phyloP scores from a whole-genome alignment of 2,888 invertebrate species.

The Cosmopolites sordidus region DNA sequence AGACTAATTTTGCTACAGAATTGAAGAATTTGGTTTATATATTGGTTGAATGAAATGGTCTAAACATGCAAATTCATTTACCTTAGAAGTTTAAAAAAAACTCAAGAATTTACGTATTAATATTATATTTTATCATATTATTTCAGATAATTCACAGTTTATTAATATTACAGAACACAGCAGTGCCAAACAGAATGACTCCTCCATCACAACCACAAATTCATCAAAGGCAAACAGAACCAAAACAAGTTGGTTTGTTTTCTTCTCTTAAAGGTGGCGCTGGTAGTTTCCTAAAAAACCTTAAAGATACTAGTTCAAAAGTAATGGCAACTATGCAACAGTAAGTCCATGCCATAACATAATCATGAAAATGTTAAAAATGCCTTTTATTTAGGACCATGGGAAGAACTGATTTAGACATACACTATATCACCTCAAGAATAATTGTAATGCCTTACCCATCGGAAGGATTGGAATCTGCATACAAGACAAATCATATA shows the following conservation, averaged over 20 bases:
- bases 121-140: too few relatives aligned
- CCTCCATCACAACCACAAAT: conserved; percentile 36
- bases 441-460: conserved; percentile 93
- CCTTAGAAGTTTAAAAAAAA: too few relatives aligned
- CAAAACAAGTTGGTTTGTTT: conserved; percentile 58
- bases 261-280: conserved; percentile 89
- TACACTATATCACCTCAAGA: conserved; percentile 87
- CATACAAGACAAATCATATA: conserved; percentile 86
- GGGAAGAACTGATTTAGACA: conserved; percentile 82
- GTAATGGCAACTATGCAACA: conserved; percentile 96
- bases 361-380: background rate
- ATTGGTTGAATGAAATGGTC: too few relatives aligned
- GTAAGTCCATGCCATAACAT: conserved; percentile 50
- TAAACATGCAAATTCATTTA: too few relatives aligned
- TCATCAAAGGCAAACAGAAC: conserved; percentile 40
- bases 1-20: too few relatives aligned
- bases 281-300: conserved; percentile 85
- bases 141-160: too few relatives aligned
- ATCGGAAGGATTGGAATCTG: conserved; percentile 90
- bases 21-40: too few relatives aligned
- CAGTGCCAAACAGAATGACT: conserved; percentile 9
- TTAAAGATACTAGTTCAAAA: conserved; percentile 93
- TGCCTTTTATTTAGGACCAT: conserved; percentile 48
- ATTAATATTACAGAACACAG: background rate
- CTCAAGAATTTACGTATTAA: too few relatives aligned